These are phyloP conservation scores for Matsumurasca onukii DNA, from an alignment of 1,140 invertebrate genomes.

Conservation along the genomic window DNA sequence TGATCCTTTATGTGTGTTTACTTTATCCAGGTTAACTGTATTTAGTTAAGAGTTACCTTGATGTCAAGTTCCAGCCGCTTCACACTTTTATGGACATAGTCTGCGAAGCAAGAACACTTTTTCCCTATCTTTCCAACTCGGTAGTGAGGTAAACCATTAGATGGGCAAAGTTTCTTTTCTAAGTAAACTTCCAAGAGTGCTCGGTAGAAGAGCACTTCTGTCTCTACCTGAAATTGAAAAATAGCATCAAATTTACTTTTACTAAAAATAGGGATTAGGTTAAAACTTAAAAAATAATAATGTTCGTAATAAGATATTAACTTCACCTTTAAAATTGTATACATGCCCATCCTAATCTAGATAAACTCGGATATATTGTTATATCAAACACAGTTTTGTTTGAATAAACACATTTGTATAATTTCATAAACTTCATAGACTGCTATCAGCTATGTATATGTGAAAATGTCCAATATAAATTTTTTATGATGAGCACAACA, in stretches of 20 bases:
- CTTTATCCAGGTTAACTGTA: neutral
- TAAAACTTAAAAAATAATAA: neutral
- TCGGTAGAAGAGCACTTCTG: conserved; percentile 67
- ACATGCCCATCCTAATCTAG: too few relatives aligned
- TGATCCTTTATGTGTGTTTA: neutral
- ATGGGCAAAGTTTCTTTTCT: conserved; percentile 39
- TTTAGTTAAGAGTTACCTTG: conserved; percentile 35
- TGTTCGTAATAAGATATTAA: too few relatives aligned
- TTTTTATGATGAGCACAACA: too few relatives aligned
- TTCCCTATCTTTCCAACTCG: conserved; percentile 52
- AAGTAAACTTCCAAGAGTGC: conserved; percentile 69
- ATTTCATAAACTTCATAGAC: too few relatives aligned
- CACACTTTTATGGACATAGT: conserved; percentile 66
- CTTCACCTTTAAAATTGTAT: too few relatives aligned
- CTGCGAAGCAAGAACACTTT: conserved; percentile 58
- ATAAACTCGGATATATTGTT: too few relatives aligned
- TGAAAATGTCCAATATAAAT: too few relatives aligned
- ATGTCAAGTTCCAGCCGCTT: conserved; percentile 51
- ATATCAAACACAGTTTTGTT: too few relatives aligned
- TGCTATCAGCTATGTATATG: too few relatives aligned
- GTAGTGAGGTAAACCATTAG: conserved; percentile 39
- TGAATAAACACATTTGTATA: too few relatives aligned
- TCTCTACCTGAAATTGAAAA: conserved; percentile 51
- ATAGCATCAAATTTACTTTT: too few relatives aligned
- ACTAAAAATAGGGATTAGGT: neutral